Conservation (phyloP, 2,888 invertebrate species). For the Spodoptera picta region DNA sequence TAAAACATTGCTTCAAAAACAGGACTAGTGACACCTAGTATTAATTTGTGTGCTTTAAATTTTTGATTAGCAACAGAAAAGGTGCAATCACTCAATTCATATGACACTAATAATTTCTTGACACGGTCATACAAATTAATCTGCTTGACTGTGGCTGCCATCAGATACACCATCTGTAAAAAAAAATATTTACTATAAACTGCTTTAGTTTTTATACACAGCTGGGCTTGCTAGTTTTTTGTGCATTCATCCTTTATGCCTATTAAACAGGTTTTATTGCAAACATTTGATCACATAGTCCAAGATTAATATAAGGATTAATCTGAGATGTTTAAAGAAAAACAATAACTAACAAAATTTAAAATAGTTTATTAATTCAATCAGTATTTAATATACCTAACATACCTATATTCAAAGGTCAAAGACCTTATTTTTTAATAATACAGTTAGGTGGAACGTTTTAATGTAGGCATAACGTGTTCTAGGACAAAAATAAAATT, state of each 20-base stretch:
- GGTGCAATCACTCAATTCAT: conserved; percentile 89
- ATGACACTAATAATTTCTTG: conserved; percentile 81
- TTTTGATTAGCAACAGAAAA: conserved; percentile 86
- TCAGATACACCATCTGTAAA: conserved; percentile 81
- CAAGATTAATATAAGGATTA: neutral
- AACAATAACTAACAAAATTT: too few species aligned
- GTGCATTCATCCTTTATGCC: neutral
- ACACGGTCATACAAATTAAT: conserved; percentile 82
- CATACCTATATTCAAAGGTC: conserved; percentile 27
- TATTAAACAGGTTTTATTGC: conserved; percentile 33
- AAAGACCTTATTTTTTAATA: conserved; percentile 43
- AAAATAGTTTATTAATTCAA: too few species aligned
- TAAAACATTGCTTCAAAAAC: conserved; percentile 92
- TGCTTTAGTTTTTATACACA: conserved; percentile 21
- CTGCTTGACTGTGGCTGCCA: conserved; percentile 64
- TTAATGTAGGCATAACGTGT: neutral
- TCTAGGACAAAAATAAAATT: neutral
- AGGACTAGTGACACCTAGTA: conserved; percentile 90
- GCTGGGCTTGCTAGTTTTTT: conserved; percentile 32
- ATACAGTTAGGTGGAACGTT: conserved; percentile 40
- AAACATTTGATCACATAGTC: neutral
- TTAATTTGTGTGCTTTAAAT: conserved; percentile 89
- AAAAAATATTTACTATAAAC: conserved; percentile 18
- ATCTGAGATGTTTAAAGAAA: too few species aligned
- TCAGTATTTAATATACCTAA: neutral